These are phyloP conservation scores for Fundulus diaphanus DNA, from an alignment of 2,797 vertebrate genomes.

Conservation along the genomic window DNA sequence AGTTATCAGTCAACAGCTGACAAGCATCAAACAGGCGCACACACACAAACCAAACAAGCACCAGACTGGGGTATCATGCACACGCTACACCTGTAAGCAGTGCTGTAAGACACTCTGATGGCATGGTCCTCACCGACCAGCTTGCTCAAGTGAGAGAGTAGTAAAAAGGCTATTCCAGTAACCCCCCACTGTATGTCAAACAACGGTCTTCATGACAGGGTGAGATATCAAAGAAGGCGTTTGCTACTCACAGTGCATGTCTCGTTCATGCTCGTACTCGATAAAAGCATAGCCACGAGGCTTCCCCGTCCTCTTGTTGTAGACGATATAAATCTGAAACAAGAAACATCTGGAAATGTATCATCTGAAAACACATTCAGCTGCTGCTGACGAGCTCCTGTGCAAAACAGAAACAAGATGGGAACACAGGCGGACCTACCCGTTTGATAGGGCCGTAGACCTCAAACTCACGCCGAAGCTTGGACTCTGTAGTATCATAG, in stretches of 20 bases:
- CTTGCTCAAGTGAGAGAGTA: background rate
- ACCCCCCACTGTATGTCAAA: background rate
- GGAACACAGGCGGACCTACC: conserved; percentile 69
- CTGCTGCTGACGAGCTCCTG: background rate
- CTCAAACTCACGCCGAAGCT: conserved; percentile 94
- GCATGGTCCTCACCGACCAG: conserved; percentile 6
- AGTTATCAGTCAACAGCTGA: conserved; percentile 59
- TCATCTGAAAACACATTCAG: background rate
- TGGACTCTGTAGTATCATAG: conserved; percentile 95
- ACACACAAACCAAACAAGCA: conserved; percentile 59
- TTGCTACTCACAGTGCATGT: conserved; percentile 97
- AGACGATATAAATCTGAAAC: conserved; percentile 93
- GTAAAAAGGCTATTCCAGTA: conserved; percentile 1
- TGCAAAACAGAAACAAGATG: background rate
- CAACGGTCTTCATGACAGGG: conserved; percentile 3
- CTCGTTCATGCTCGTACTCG: conserved; percentile 94
- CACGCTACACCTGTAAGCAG: background rate
- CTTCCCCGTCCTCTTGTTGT: conserved; percentile 93
- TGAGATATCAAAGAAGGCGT: background rate
- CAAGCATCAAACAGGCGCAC: conserved; percentile 49
- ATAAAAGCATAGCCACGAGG: conserved; percentile 97
- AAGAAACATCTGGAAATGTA: background rate
- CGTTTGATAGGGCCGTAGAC: conserved; percentile 96
- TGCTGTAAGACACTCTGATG: conserved; percentile 1
- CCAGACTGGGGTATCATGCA: conserved; percentile 57